Base-by-base conservation (phyloP, 1,140 invertebrate genomes). In the Drosophila biarmipes region DNA sequence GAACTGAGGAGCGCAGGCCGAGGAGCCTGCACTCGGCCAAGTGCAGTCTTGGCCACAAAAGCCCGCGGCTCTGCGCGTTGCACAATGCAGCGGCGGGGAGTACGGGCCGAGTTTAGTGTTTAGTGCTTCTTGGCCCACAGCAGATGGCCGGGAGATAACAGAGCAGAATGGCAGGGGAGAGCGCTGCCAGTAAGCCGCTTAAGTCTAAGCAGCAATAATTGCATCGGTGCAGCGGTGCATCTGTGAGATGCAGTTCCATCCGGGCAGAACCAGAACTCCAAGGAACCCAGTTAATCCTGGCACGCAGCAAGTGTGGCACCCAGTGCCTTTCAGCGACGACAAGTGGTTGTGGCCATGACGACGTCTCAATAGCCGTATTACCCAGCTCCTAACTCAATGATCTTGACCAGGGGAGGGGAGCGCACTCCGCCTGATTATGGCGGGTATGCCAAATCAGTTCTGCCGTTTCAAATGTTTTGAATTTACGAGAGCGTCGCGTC, bases 401-500 rank as follows among this genome's bases (percentile, higher is more conserved):
- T 40, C 29, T 11, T 38, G 67, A 42, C 45, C 24, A 1, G 46
- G 43, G 11, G 42, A 5, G 27, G 17, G 6, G 38, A 24, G 24
- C 24, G 49, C 63, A 86, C 82, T 81, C 53, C 34, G 64, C 59
- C 62, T 78, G 73, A 86, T 87, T 87, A 54, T 72, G 51, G 46
- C 17, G 61, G 56, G 48, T 57, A 59, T 78, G 73, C 68, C 74
- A 87, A 86, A 86, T 86, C 81, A 87, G 82, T 86, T 86, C 73
- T 74, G 55, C 69, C 71, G 35, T 79, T 76, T 73, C 51, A 84
- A 89, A 89, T 89, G 79, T 76, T 87, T 84, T 89, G 67, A 87
- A 87, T 87, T 87, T 89, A 89, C 89, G 84, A 76, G 21, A 55
- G 61, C 64, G 84, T 79, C 76, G 84, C 84, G 74, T 84, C 84